These are phyloP conservation scores for Myotis pilosus DNA, from an alignment of 2,797 vertebrate species.

Conservation along the genomic window DNA sequence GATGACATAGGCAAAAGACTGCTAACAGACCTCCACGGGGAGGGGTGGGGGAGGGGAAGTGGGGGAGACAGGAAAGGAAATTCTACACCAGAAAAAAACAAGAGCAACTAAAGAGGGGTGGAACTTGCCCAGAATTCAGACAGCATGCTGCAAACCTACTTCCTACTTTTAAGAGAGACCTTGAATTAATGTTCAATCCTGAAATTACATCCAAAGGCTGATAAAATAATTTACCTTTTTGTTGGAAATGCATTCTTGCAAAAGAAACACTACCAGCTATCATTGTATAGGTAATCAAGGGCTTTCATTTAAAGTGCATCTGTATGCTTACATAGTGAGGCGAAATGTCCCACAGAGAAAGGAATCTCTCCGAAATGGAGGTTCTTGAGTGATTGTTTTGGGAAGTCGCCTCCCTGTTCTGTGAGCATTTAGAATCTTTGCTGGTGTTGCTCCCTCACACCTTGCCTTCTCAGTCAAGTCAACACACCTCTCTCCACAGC, in stretches of 20 bases:
- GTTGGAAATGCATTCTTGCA: constrained; percentile 52
- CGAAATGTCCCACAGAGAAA: constrained; percentile 36
- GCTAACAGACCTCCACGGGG: constrained; percentile 46
- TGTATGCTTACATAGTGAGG: constrained; percentile 69
- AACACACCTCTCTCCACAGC: background rate
- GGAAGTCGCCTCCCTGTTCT: constrained; percentile 49
- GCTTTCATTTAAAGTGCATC: constrained; percentile 83
- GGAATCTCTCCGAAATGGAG: constrained; percentile 61
- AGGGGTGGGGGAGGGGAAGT: background rate
- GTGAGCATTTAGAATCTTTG: constrained; percentile 22
- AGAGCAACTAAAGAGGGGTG: constrained; percentile 56
- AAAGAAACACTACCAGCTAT: constrained; percentile 66
- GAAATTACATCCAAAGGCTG: constrained; percentile 52
- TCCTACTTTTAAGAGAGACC: constrained; percentile 68
- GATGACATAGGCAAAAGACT: constrained; percentile 76
- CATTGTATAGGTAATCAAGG: constrained; percentile 58
- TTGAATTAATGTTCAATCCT: constrained; percentile 58
- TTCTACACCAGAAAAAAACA: constrained; percentile 55
- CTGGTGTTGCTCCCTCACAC: background rate
- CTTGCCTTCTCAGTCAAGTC: background rate
- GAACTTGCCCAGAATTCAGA: constrained; percentile 65
- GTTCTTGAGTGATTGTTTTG: constrained; percentile 57
- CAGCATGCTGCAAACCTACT: constrained; percentile 64
- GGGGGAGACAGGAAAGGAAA: constrained; percentile 44
- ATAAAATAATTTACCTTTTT: constrained; percentile 66